These are phyloP conservation scores for Embiotoca jacksoni DNA, from an alignment of 2,113 vertebrate species.

Conservation along the genomic window DNA sequence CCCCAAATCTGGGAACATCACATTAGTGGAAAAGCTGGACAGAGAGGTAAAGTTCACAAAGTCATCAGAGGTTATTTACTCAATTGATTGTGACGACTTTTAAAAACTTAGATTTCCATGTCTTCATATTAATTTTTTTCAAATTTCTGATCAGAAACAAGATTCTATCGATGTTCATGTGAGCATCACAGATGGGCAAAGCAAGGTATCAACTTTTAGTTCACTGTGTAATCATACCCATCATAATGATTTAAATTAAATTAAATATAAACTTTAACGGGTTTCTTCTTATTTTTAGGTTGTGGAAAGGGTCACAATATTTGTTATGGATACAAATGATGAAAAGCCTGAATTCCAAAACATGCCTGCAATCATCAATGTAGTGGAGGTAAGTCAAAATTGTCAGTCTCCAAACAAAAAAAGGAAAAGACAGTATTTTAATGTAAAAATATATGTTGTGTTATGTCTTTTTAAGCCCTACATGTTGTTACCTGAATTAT, in stretches of 20 bases:
- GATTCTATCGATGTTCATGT: constrained; percentile 93
- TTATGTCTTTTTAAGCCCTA: not conserved
- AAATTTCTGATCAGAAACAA: constrained; percentile 83
- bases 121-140: constrained; percentile 25
- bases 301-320: constrained; percentile 92
- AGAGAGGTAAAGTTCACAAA: constrained; percentile 88
- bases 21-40: constrained; percentile 91
- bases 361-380: constrained; percentile 88
- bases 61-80: not conserved
- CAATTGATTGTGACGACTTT: not conserved
- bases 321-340: constrained; percentile 96
- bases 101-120: not conserved
- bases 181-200: constrained; percentile 94
- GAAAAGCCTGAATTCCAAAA: constrained; percentile 93
- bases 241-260: not conserved
- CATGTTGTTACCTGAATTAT: not conserved
- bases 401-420: too few species aligned
- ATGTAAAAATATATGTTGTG: too few species aligned
- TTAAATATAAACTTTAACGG: not conserved
- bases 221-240: not conserved
- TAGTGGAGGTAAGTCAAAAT: constrained; percentile 88
- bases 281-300: constrained; percentile 82
- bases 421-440: too few species aligned
- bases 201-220: constrained; percentile 86
- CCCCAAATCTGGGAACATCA: constrained; percentile 89